Conservation (phyloP, 2,113 vertebrate species). For the Bos taurus region ARS-UCD2.0 NC_037357.1:99105501-99106000, state of each 20-base stretch:
- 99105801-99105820: background rate
- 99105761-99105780: background rate
- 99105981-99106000: background rate
- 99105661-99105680: background rate
- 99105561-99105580: background rate
- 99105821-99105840: background rate
- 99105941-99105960: background rate
- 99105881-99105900: background rate
- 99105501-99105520: background rate
- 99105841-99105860: background rate
- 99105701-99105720: background rate
- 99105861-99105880: background rate
- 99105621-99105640: slow-evolving; percentile 5
- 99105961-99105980: background rate
- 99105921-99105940: background rate
- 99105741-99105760: background rate
- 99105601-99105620: background rate
- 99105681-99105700: background rate
- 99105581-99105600: background rate
- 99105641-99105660: background rate
- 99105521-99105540: background rate
- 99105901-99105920: background rate
- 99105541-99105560: background rate
- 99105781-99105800: background rate
- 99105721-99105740: background rate